Evolutionary conservation across 2,888 invertebrate genomes (phyloP).

Genomic region (Beris morrisii): DNA sequence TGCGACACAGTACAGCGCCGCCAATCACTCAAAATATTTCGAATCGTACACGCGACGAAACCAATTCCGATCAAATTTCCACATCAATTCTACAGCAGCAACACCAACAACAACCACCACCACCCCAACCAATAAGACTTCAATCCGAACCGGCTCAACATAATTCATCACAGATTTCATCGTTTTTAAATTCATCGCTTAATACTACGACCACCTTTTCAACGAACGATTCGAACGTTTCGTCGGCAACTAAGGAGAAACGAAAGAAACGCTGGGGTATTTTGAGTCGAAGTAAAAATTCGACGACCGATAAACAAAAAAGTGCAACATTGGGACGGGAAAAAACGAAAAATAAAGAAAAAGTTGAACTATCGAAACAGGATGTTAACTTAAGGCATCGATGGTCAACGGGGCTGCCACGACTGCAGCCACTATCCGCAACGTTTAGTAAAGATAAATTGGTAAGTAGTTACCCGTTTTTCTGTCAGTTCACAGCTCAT

Average conservation of each 20-base stretch:
- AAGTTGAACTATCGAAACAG: conserved; percentile 50
- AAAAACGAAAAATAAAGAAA: conserved; percentile 58
- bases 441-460: conserved; percentile 79
- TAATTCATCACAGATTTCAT: conserved; percentile 50
- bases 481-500: no score
- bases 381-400: conserved; percentile 63
- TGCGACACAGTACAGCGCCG: conserved; percentile 21
- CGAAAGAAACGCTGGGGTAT: conserved; percentile 69
- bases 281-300: conserved; percentile 65
- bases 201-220: conserved; percentile 46
- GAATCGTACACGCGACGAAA: not conserved
- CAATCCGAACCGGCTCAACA: conserved; percentile 41
- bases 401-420: conserved; percentile 73
- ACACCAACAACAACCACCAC: conserved; percentile 18
- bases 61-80: conserved; percentile 2
- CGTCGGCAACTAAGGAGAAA: conserved; percentile 60
- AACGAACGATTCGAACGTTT: conserved; percentile 22
- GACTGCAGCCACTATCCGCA: conserved; percentile 71
- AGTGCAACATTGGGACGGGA: conserved; percentile 72
- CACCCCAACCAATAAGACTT: conserved; percentile 34
- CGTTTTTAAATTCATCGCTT: conserved; percentile 46
- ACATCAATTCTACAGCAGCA: conserved; percentile 10
- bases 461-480: conserved; percentile 57
- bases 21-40: conserved; percentile 17
- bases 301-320: conserved; percentile 58